A percentile compares a stretch with the other conserved stretches of the same genome.
phyloP scores from a whole-genome alignment of 92 coral and sea anemone genomes.

The Actinostola sp. region DNA sequence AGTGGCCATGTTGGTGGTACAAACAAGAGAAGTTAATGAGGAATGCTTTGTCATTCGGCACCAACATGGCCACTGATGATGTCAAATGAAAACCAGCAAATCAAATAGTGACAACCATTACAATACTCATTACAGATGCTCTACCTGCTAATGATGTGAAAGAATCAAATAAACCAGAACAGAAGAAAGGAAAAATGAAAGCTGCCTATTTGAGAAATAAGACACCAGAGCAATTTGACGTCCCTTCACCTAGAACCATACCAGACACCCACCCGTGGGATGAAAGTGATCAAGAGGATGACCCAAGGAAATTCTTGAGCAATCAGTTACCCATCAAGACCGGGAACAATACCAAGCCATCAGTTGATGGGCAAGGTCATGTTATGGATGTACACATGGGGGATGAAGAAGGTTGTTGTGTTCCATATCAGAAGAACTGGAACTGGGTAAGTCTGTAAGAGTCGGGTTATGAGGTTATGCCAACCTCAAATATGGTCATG shows the following conservation, averaged over 20 bases:
- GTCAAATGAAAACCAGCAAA: no score
- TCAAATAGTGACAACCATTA: neutral
- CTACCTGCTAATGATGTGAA: constrained; percentile 45
- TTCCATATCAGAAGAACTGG: constrained; percentile 42
- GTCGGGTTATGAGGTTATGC: neutral
- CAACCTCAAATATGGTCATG: neutral
- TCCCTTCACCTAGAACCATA: constrained; percentile 7
- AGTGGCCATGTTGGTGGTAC: no score
- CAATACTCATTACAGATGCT: constrained; percentile 34
- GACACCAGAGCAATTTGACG: constrained; percentile 25
- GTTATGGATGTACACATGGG: constrained; percentile 1
- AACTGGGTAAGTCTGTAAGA: constrained; percentile 35
- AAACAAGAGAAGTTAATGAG: neutral
- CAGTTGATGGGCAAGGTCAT: constrained; percentile 16
- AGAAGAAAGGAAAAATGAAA: constrained; percentile 50
- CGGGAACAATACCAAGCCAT: neutral
- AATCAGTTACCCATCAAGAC: constrained; percentile 10
- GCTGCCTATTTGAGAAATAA: constrained; percentile 43
- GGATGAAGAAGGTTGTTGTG: constrained; percentile 52
- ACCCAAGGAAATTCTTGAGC: constrained; percentile 10
- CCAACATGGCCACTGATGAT: no score
- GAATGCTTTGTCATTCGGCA: neutral
- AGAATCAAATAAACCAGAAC: constrained; percentile 31
- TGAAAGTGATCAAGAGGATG: constrained; percentile 47
- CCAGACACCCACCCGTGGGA: constrained; percentile 64